Evolutionary conservation across 1,140 invertebrate genomes (phyloP).

Genomic region (Drosophila carrolli): DNA sequence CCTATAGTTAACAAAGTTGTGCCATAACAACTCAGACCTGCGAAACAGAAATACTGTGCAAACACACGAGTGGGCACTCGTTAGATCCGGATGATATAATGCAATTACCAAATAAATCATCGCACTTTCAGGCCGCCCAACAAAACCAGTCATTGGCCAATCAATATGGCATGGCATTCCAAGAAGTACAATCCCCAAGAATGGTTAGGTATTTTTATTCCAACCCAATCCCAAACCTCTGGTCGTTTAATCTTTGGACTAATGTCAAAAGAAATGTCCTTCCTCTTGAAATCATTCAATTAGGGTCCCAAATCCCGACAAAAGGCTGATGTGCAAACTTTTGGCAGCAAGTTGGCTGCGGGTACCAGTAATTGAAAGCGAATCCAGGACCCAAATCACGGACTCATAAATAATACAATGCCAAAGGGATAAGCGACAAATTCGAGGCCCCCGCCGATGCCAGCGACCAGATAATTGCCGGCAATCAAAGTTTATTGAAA

Average conservation of each 20-base stretch:
- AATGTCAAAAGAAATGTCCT: conserved; percentile 7
- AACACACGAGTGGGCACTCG: not conserved
- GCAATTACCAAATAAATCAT: conserved; percentile 13
- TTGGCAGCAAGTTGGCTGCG: conserved; percentile 62
- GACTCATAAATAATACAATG: conserved; percentile 63
- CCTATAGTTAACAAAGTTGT: conserved; percentile 10
- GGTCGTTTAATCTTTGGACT: not conserved
- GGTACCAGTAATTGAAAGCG: conserved; percentile 70
- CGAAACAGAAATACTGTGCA: not conserved
- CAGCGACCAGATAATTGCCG: conserved; percentile 73
- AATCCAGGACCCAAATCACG: conserved; percentile 49
- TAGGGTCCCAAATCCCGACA: conserved; percentile 11
- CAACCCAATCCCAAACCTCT: not conserved
- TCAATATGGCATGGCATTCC: conserved; percentile 12
- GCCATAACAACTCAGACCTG: conserved; percentile 16
- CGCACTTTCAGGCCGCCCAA: not conserved
- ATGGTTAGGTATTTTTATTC: not conserved
- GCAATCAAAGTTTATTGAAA: conserved; percentile 81
- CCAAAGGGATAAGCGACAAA: conserved; percentile 68
- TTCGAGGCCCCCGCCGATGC: conserved; percentile 53
- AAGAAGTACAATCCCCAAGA: not conserved
- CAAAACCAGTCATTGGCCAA: conserved; percentile 5
- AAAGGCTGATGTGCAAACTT: conserved; percentile 51
- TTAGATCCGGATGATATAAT: conserved; percentile 11
- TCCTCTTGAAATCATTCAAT: conserved; percentile 48